Evolutionary conservation across 2,113 vertebrate genomes (phyloP).

Genomic region (Gymnorhina tibicen): DNA sequence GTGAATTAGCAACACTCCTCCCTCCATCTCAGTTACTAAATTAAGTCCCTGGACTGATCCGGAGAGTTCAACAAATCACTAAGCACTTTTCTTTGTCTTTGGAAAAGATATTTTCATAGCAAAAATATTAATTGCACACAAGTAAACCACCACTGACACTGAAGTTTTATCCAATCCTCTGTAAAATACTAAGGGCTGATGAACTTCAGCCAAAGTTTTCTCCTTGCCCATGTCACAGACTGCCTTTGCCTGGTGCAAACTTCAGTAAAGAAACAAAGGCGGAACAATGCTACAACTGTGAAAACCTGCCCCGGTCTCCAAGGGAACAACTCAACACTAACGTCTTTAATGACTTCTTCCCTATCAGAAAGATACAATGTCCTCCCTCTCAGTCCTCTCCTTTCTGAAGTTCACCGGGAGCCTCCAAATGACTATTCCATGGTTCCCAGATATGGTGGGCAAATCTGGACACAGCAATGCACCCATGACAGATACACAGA

Average conservation of each 20-base stretch:
- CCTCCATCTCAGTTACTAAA: not conserved
- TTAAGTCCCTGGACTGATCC: not conserved
- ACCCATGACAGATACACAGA: fast-evolving
- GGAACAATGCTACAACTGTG: not conserved
- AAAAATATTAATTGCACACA: not conserved
- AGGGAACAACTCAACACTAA: not conserved
- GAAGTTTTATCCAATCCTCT: not conserved
- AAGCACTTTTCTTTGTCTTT: not conserved
- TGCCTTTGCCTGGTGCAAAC: not conserved
- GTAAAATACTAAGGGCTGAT: not conserved
- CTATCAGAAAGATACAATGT: not conserved
- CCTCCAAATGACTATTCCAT: fast-evolving
- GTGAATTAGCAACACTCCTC: not conserved
- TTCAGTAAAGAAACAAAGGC: not conserved
- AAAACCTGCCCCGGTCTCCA: not conserved
- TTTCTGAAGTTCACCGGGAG: not conserved
- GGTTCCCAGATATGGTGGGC: not conserved
- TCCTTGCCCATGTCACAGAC: not conserved
- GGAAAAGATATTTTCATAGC: not conserved
- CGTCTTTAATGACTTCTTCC: not conserved
- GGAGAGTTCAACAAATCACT: not conserved
- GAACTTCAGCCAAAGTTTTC: not conserved
- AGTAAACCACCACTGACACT: not conserved
- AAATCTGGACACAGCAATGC: not conserved
- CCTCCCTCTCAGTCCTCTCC: not conserved